phyloP scores from a whole-genome alignment of 2,888 invertebrate species.

The Leptinotarsa peninsularis region DNA sequence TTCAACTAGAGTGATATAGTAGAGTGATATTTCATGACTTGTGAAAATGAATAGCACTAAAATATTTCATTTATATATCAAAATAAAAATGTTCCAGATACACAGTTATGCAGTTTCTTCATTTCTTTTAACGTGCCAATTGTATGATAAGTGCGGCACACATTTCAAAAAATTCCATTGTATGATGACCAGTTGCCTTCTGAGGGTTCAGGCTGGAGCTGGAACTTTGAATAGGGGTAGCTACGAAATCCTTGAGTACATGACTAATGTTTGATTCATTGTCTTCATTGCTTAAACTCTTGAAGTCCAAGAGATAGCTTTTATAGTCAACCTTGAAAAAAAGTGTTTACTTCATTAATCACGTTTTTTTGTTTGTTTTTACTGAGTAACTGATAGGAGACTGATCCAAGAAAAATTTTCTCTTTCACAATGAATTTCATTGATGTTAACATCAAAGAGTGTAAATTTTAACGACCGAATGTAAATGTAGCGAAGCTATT shows the following conservation, averaged over 20 bases:
- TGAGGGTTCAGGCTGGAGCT: constrained; percentile 47
- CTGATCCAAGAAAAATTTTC: too few species aligned
- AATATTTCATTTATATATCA: background rate
- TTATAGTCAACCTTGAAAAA: constrained; percentile 87
- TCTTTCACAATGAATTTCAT: too few species aligned
- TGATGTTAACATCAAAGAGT: too few species aligned
- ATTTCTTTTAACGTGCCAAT: constrained; percentile 84
- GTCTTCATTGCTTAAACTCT: constrained; percentile 87
- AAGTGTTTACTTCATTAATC: background rate
- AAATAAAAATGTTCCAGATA: background rate
- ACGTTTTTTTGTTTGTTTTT: too few species aligned
- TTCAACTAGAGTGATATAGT: too few species aligned
- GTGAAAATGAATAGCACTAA: background rate
- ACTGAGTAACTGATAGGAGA: too few species aligned
- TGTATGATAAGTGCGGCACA: constrained; percentile 98
- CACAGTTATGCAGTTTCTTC: background rate
- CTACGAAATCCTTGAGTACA: constrained; percentile 58
- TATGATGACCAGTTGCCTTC: constrained; percentile 82
- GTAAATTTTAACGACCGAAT: too few species aligned
- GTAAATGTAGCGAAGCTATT: too few species aligned
- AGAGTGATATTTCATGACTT: too few species aligned
- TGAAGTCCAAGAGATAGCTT: constrained; percentile 97
- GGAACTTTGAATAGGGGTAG: constrained; percentile 59
- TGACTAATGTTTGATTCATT: constrained; percentile 67
- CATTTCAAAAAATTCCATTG: constrained; percentile 99